phyloP scores from a whole-genome alignment of 1,140 invertebrate species.

The Cepaea nemoralis region DNA sequence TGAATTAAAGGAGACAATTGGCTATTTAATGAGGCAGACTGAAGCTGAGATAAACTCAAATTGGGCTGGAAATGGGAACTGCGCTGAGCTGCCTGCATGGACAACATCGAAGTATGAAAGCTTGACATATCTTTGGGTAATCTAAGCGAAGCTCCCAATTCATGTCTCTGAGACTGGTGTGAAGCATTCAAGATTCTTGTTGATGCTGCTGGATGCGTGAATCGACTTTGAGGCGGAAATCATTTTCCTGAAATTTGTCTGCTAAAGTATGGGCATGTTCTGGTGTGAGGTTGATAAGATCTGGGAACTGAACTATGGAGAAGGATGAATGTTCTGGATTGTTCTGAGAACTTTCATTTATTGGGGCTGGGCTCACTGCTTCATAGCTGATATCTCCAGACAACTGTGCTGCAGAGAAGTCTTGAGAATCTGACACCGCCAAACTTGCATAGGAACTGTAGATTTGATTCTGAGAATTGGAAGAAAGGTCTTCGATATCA shows the following conservation, averaged over 20 bases:
- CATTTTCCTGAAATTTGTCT: conserved; percentile 38
- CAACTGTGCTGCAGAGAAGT: conserved; percentile 40
- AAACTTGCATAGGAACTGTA: conserved; percentile 45
- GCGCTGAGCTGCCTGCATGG: conserved; percentile 25
- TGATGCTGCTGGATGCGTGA: not conserved
- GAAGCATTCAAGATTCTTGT: not conserved
- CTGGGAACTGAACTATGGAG: conserved; percentile 35
- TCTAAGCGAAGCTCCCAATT: not conserved
- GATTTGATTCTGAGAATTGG: conserved; percentile 45
- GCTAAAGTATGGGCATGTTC: conserved; percentile 35
- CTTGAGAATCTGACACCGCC: conserved; percentile 7
- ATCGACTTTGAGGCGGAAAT: conserved; percentile 29
- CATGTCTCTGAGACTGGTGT: not conserved
- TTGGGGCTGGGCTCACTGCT: conserved; percentile 62
- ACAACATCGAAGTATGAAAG: conserved; percentile 20
- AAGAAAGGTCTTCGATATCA: conserved; percentile 48
- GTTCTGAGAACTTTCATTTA: conserved; percentile 38
- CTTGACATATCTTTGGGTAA: conserved; percentile 24
- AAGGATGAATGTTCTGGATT: conserved; percentile 19
- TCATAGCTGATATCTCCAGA: conserved; percentile 61
- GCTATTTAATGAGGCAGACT: not conserved
- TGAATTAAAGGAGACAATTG: not conserved
- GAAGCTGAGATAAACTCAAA: conserved; percentile 4
- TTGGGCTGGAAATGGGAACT: conserved; percentile 8
- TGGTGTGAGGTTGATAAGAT: conserved; percentile 25